Conservation (phyloP, 30 jellyfish, hydroid and myxozoan genomes). For the Cassiopea andromeda region DNA sequence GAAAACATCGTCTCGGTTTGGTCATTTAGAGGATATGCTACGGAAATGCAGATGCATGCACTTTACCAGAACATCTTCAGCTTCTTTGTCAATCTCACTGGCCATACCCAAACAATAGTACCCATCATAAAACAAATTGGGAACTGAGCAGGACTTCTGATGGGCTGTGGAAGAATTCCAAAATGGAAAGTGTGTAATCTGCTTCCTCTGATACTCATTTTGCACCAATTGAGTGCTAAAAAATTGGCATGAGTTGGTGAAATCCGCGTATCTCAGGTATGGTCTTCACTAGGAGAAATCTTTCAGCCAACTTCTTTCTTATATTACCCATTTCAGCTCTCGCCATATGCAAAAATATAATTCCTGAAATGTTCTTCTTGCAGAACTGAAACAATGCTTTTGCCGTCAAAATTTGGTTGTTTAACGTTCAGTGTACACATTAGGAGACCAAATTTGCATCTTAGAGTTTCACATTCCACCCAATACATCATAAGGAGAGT, state of each 20-base stretch:
- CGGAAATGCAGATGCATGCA: constrained; percentile 8
- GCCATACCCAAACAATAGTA: constrained; percentile 5
- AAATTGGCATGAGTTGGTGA: constrained; percentile 21
- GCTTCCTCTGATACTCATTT: constrained; percentile 32
- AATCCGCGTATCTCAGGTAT: constrained; percentile 23
- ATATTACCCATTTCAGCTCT: not conserved
- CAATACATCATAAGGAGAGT: constrained; percentile 32
- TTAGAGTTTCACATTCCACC: constrained; percentile 17
- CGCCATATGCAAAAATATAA: not conserved
- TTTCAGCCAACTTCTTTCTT: constrained; percentile 4
- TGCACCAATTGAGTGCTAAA: constrained; percentile 8
- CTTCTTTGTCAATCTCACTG: not conserved
- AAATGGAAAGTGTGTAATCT: constrained; percentile 10
- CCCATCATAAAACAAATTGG: not conserved
- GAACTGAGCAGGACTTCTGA: not conserved
- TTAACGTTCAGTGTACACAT: constrained; percentile 8
- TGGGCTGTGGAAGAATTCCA: not conserved
- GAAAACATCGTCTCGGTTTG: not conserved
- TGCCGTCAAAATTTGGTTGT: constrained; percentile 31
- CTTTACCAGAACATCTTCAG: not conserved
- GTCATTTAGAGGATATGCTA: not conserved
- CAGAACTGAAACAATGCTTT: not conserved
- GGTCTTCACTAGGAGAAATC: constrained; percentile 5
- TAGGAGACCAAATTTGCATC: not conserved
- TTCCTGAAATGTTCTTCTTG: not conserved